These are phyloP conservation scores for Drosophila nikananu DNA, from an alignment of 1,140 invertebrate species.

Conservation along the genomic window DNA sequence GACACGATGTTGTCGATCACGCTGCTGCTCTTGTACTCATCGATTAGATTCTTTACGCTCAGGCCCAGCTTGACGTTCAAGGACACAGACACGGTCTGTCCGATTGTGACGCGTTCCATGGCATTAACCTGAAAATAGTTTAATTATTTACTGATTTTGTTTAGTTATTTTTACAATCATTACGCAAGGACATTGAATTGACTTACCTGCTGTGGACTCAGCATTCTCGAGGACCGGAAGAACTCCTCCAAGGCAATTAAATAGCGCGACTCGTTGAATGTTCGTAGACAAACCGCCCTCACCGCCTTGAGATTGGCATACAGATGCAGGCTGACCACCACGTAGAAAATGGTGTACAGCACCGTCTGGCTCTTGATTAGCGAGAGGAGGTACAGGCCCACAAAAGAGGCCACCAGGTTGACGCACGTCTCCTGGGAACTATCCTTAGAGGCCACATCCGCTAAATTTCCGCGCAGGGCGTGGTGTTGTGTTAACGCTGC, in stretches of 20 bases:
- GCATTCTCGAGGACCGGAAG: slow-evolving; percentile 86
- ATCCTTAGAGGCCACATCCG: slow-evolving; percentile 98
- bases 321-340: slow-evolving; percentile 93
- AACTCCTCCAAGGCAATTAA: slow-evolving; percentile 89
- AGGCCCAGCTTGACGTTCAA: slow-evolving; percentile 81
- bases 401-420: slow-evolving; percentile 93
- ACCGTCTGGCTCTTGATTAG: slow-evolving; percentile 87
- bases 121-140: slow-evolving; percentile 85
- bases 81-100: slow-evolving; percentile 85
- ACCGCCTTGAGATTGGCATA: slow-evolving; percentile 95
- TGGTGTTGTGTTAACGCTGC: slow-evolving; percentile 97
- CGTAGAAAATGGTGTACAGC: slow-evolving; percentile 89
- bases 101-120: slow-evolving; percentile 87
- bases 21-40: slow-evolving; percentile 70
- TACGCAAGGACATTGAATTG: too few species aligned
- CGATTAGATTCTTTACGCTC: slow-evolving; percentile 70
- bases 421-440: slow-evolving; percentile 98
- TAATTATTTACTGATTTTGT: background rate
- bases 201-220: slow-evolving; percentile 85
- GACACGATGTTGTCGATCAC: slow-evolving; percentile 78
- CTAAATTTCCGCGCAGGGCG: slow-evolving; percentile 94
- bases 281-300: slow-evolving; percentile 89
- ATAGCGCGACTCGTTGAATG: slow-evolving; percentile 92
- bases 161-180: background rate
- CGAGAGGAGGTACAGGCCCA: slow-evolving; percentile 92